Conservation (phyloP, 2,113 vertebrate species). For the Caranx melampygus region DNA sequence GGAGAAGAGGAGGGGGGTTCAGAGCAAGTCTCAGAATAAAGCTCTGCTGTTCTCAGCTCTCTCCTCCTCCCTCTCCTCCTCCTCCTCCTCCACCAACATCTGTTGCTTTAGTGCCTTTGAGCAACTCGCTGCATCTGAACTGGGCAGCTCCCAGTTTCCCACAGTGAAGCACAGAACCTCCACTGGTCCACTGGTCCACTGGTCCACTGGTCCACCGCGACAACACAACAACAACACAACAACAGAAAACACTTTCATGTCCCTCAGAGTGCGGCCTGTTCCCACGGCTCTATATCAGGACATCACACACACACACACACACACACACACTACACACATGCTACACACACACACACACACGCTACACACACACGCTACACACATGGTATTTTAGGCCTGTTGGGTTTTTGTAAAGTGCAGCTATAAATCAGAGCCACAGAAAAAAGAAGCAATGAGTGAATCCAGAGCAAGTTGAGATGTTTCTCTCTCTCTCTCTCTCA, state of each 20-base stretch:
- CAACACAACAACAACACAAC: slow-evolving; percentile 4
- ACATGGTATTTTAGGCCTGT: slow-evolving; percentile 56
- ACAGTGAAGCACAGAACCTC: slow-evolving; percentile 20
- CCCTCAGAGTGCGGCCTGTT: slow-evolving; percentile 42
- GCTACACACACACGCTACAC: slow-evolving; percentile 7
- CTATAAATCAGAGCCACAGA: slow-evolving; percentile 58
- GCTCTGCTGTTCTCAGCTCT: not conserved
- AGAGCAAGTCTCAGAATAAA: not conserved
- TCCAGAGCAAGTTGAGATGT: slow-evolving; percentile 30
- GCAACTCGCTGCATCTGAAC: slow-evolving; percentile 14
- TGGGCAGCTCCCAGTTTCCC: slow-evolving; percentile 42
- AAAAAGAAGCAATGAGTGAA: slow-evolving; percentile 43
- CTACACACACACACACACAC: slow-evolving; percentile 6
- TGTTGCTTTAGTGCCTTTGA: slow-evolving; percentile 32
- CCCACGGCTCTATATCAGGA: slow-evolving; percentile 69
- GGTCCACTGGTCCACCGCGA: slow-evolving; percentile 17
- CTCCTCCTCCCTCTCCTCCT: not conserved
- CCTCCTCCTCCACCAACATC: slow-evolving; percentile 4
- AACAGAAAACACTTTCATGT: slow-evolving; percentile 33
- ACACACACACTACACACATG: slow-evolving; percentile 28
- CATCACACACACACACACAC: slow-evolving; percentile 25
- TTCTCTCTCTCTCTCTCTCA: not conserved
- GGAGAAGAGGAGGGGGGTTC: not conserved
- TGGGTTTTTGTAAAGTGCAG: slow-evolving; percentile 53
- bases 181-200: slow-evolving; percentile 23